These are phyloP conservation scores for Channa striata DNA, from an alignment of 2,797 vertebrate species.

Conservation along the genomic window DNA sequence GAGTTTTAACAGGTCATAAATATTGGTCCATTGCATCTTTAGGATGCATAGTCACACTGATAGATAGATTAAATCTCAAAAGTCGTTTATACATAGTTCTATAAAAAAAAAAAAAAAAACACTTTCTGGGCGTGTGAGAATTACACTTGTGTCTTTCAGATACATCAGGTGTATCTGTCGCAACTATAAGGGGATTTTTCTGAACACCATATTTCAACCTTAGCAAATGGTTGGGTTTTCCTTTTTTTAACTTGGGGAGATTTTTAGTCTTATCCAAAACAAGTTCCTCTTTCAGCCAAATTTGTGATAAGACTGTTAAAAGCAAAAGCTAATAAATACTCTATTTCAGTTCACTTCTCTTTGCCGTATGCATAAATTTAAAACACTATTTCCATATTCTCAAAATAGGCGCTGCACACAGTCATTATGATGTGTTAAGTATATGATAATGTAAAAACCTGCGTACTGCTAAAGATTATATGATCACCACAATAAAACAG, in stretches of 20 bases:
- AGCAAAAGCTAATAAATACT: not conserved
- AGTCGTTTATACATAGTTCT: too few relatives aligned
- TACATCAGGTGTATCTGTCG: not conserved
- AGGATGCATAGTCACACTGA: not conserved
- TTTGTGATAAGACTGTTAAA: not conserved
- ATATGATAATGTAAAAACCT: not conserved
- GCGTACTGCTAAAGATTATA: not conserved
- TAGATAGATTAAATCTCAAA: not conserved
- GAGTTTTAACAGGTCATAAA: not conserved
- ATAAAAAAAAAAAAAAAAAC: too few relatives aligned
- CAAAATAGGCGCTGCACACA: not conserved
- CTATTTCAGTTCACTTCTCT: not conserved
- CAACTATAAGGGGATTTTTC: constrained; percentile 15
- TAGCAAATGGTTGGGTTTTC: not conserved
- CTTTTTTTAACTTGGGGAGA: not conserved
- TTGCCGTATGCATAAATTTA: not conserved
- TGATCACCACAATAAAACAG: not conserved
- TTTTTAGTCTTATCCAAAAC: not conserved
- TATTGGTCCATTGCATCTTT: not conserved
- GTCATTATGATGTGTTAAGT: not conserved
- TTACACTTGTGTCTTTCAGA: not conserved
- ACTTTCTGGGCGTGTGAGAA: constrained; percentile 52
- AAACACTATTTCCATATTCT: not conserved
- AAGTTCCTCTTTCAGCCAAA: not conserved
- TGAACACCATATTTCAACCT: not conserved